Evolutionary conservation across 2,113 vertebrate genomes (phyloP), one percentile per base, ranked within the genome.

Genomic region (Nothobranchius furzeri): DNA sequence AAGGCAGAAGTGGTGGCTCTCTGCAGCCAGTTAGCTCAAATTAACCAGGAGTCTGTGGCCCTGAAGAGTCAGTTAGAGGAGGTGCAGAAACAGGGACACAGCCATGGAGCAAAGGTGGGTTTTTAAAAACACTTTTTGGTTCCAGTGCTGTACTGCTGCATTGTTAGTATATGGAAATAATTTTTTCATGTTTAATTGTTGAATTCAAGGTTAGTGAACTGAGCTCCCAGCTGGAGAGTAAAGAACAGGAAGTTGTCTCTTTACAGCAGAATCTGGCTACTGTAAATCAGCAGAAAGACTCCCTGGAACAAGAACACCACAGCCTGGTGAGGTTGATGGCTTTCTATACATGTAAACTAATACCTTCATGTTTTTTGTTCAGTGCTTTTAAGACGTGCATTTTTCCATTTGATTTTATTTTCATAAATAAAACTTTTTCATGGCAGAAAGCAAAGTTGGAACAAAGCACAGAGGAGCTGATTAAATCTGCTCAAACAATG

Each of bases 71-170:
- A 92, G 74, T 87, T 96, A 58, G 89, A 95, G 81, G 92, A 91
- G 70, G 87, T 93, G 48, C 89, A 94, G 79, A 91, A 79, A 76
- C 92, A 94, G 81, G 93, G 93, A 75, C 83, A 78, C 76, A 82
- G 92, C 73, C 95, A 92, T 85, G 92, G 78, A 68, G 82, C 83
- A 85, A 95, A 96, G 96, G 97, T 98, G 87, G 81, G 95, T 94
- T 88, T 80, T 36, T 20, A 25, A 20, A 20, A 20, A 20, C 20
- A 9, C 6, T 7, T 40, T 40, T 30, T 30, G 30, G 30, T 30
- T 4, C 4, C 30, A 30, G 4, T 30, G 30, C 30, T 30, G 30
- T 30, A 40, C 7, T 40, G 7, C 7, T 40, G 37, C 9, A 40
- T 40, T 40, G 37, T 40, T 9, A 40, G 37, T 6, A 40, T 1